Evolutionary conservation across 2,888 invertebrate species (phyloP), one percentile per base, ranked within the genome.

Genomic region (Folsomia candida): DNA sequence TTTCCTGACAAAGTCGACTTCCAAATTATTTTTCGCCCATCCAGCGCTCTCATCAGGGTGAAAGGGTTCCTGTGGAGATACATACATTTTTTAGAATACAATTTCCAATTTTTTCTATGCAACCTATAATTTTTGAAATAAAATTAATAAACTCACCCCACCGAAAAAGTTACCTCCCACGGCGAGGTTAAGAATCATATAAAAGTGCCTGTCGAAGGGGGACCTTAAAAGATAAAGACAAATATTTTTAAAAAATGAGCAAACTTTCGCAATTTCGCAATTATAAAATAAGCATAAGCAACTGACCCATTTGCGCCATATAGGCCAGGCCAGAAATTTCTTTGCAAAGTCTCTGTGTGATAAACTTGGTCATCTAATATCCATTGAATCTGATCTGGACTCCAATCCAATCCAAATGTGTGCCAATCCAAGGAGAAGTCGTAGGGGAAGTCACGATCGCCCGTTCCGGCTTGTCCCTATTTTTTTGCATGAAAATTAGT

Each of bases 101-200:
- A n/a, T n/a, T n/a, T n/a, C n/a, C n/a, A n/a, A n/a, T n/a, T n/a
- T n/a, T n/a, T n/a, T n/a, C n/a, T n/a, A n/a, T n/a, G n/a, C n/a
- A n/a, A n/a, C n/a, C n/a, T n/a, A n/a, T n/a, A n/a, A 58, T 9
- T 24, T 24, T 14, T 20, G 11, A 11, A n/a, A 14, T 14, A 2
- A 11, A 14, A 11, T 20, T 18, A 11, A n/a, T n/a, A n/a, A n/a
- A n/a, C n/a, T n/a, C n/a, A n/a, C n/a, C 1, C 64, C 68, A 9
- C 74, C 74, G 64, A 77, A 77, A 61, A 77, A 77, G 24, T 24
- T 64, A 18, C 77, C 77, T 2, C 77, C 77, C 25, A 77, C 77
- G 11, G 77, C 77, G 67, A 77, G 67, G 54, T 77, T 77, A 51
- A 77, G 14, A 51, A 76, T 75, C 25, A 77, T 64, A 67, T 51